Conservation (phyloP, 2,888 invertebrate species). For the Agriopis marginaria region DNA sequence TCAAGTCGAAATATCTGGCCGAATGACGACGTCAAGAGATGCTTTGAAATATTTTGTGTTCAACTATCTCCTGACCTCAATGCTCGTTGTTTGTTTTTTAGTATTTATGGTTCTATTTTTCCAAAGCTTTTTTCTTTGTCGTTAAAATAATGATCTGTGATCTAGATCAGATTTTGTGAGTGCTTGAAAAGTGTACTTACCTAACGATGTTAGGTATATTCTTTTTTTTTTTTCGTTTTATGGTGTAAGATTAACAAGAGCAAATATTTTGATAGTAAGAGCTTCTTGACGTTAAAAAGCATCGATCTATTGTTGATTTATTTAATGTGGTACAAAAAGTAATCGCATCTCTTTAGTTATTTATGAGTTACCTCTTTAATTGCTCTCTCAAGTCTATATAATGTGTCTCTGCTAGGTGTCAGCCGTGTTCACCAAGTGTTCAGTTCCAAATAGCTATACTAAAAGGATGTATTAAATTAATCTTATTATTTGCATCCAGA, state of each 20-base stretch:
- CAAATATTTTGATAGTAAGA: too few relatives aligned
- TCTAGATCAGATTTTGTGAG: not conserved
- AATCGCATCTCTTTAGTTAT: too few relatives aligned
- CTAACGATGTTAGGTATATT: not conserved
- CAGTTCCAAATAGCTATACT: too few relatives aligned
- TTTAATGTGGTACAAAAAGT: too few relatives aligned
- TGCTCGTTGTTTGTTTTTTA: conserved; percentile 20
- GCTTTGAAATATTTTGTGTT: conserved; percentile 45
- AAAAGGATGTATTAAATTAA: too few relatives aligned
- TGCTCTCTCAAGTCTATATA: too few relatives aligned
- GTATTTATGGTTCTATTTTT: conserved; percentile 1
- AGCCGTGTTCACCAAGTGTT: too few relatives aligned
- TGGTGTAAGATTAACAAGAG: not conserved
- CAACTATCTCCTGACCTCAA: conserved; percentile 27
- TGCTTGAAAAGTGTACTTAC: not conserved
- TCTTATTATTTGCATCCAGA: too few relatives aligned
- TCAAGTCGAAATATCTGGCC: conserved; percentile 41
- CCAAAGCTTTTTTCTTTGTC: not conserved
- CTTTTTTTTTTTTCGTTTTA: not conserved
- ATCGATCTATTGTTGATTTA: too few relatives aligned
- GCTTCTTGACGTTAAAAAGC: not conserved
- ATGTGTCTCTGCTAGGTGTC: too few relatives aligned
- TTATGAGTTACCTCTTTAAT: too few relatives aligned
- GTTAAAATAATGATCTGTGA: not conserved
- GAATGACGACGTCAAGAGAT: conserved; percentile 46